Evolutionary conservation across 2,888 invertebrate genomes (phyloP).

Genomic region (Lordiphosa fenestrarum): DNA sequence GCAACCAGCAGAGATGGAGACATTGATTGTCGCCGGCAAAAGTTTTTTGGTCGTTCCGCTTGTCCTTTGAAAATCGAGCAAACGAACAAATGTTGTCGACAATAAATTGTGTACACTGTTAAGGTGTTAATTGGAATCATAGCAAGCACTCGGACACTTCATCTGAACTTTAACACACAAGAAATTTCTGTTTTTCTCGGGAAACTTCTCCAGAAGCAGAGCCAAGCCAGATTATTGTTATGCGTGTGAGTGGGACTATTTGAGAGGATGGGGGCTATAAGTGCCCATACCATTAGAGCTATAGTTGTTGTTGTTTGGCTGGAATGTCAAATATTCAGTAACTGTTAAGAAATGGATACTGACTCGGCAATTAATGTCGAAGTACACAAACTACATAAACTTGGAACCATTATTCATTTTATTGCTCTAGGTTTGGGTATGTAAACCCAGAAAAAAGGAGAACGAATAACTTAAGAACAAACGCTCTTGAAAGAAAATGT

Average conservation of each 20-base stretch:
- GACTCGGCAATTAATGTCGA: no score
- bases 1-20: not conserved
- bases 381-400: no score
- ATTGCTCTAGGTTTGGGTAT: no score
- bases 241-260: not conserved
- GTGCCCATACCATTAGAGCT: no score
- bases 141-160: slow-evolving; percentile 7
- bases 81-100: slow-evolving; percentile 6
- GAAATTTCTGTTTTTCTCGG: not conserved
- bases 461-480: no score
- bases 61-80: slow-evolving; percentile 23
- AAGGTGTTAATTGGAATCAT: slow-evolving; percentile 39
- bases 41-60: slow-evolving; percentile 32
- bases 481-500: no score
- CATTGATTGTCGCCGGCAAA: slow-evolving; percentile 16
- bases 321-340: no score
- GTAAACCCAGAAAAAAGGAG: no score
- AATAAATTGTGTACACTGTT: slow-evolving; percentile 18
- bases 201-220: slow-evolving; percentile 20
- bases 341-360: no score
- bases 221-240: slow-evolving; percentile 21
- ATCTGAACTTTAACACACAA: no score
- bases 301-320: not conserved
- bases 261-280: no score
- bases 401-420: no score